phyloP scores from a whole-genome alignment of 23 tunicate genomes.

The Trididemnum clinides region DNA sequence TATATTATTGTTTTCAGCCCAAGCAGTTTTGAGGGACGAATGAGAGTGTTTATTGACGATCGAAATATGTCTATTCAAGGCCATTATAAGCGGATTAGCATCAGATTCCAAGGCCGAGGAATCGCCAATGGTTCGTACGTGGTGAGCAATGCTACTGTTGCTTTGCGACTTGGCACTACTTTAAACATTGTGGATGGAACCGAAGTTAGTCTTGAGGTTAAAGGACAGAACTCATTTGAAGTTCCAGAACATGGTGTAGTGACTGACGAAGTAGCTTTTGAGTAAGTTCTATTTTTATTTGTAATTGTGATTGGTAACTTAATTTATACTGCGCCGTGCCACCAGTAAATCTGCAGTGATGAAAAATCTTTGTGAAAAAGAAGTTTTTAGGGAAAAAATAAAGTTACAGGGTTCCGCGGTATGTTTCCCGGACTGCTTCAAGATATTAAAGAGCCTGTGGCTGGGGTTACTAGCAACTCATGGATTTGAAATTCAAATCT shows the following conservation, averaged over 20 bases:
- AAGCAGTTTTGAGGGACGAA: slow-evolving; percentile 26
- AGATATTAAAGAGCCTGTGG: no score
- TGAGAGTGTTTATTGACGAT: slow-evolving; percentile 40
- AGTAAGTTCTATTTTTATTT: no score
- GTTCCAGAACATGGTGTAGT: slow-evolving; percentile 31
- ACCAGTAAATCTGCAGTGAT: no score
- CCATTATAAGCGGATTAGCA: not conserved
- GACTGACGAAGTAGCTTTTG: not conserved
- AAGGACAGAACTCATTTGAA: slow-evolving; percentile 35
- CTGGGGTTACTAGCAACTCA: no score
- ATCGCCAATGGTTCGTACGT: slow-evolving; percentile 29
- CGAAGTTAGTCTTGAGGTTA: not conserved
- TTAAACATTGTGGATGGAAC: not conserved
- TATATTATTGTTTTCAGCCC: slow-evolving; percentile 28
- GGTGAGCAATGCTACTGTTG: slow-evolving; percentile 14
- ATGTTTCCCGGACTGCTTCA: no score
- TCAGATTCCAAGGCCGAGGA: slow-evolving; percentile 49
- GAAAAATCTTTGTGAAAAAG: no score
- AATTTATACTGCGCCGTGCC: no score
- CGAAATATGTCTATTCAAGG: not conserved
- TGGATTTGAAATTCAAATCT: no score
- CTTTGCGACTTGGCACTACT: not conserved
- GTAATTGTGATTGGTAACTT: no score
- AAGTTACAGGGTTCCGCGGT: no score
- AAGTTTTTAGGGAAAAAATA: no score